These are phyloP conservation scores for Mustela nigripes DNA, from an alignment of 2,113 vertebrate species.

Conservation along the genomic window DNA sequence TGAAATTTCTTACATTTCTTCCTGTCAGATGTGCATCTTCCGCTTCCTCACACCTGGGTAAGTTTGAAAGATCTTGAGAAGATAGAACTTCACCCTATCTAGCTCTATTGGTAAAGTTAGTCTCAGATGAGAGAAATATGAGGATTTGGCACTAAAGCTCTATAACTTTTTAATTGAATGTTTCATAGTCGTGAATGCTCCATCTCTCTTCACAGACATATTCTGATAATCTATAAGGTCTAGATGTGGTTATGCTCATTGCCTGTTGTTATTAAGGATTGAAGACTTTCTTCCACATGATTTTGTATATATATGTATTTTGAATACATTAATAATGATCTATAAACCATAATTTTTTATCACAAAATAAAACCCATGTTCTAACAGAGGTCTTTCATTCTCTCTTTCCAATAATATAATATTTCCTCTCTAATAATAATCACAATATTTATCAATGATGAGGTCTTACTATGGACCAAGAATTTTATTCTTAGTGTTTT, in stretches of 20 bases:
- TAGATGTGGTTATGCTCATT: background rate
- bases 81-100: background rate
- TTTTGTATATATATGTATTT: background rate
- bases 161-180: background rate
- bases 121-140: background rate
- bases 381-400: background rate
- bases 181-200: background rate
- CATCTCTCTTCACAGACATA: background rate
- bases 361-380: background rate
- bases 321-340: background rate
- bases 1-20: background rate
- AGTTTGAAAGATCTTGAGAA: background rate
- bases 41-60: background rate
- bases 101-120: background rate
- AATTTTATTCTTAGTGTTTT: background rate
- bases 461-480: background rate
- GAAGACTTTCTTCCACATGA: background rate
- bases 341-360: background rate
- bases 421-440: background rate
- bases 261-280: background rate
- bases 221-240: background rate
- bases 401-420: background rate
- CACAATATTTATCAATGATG: background rate
- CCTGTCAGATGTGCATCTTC: fast-evolving
- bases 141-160: background rate